Percentiles rank a stretch among this genome's conserved stretches.
These are phyloP conservation scores for Yponomeuta malinellus DNA, from an alignment of 2,888 invertebrate species.

Conservation along the genomic window DNA sequence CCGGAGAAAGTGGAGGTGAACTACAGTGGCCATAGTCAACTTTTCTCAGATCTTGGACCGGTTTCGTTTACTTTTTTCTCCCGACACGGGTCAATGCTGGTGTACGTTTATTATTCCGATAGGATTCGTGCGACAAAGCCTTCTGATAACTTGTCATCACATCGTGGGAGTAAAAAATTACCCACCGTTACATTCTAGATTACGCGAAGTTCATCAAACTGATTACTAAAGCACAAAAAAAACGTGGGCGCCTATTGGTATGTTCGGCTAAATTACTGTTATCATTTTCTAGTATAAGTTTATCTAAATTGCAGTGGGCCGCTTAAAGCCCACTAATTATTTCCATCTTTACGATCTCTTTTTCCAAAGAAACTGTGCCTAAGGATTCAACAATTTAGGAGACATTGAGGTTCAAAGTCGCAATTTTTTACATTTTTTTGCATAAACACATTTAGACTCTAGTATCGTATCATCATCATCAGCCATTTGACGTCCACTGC, in stretches of 20 bases:
- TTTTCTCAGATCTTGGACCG: conserved; percentile 57
- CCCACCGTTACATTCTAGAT: conserved; percentile 13
- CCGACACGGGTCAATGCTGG: conserved; percentile 19
- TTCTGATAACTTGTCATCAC: conserved; percentile 14
- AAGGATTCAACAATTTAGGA: too few relatives aligned
- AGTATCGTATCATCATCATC: too few relatives aligned
- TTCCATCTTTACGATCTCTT: too few relatives aligned
- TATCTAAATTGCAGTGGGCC: too few relatives aligned
- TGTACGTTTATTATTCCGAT: neutral
- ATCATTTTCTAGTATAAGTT: conserved; percentile 33
- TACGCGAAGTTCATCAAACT: conserved; percentile 32
- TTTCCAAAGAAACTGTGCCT: too few relatives aligned
- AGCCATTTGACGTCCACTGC: too few relatives aligned
- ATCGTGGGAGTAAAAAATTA: conserved; percentile 7
- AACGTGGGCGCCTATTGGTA: conserved; percentile 43
- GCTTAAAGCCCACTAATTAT: too few relatives aligned
- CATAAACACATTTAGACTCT: too few relatives aligned
- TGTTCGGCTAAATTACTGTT: conserved; percentile 36
- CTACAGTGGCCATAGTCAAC: conserved; percentile 41
- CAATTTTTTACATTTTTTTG: too few relatives aligned
- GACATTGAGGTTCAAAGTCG: too few relatives aligned
- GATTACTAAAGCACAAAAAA: conserved; percentile 35
- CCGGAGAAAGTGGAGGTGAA: conserved; percentile 55
- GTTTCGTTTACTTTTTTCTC: conserved; percentile 44
- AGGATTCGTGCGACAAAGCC: neutral